Conservation (phyloP, 2,113 vertebrate species). For the Cnemophilus loriae region DNA sequence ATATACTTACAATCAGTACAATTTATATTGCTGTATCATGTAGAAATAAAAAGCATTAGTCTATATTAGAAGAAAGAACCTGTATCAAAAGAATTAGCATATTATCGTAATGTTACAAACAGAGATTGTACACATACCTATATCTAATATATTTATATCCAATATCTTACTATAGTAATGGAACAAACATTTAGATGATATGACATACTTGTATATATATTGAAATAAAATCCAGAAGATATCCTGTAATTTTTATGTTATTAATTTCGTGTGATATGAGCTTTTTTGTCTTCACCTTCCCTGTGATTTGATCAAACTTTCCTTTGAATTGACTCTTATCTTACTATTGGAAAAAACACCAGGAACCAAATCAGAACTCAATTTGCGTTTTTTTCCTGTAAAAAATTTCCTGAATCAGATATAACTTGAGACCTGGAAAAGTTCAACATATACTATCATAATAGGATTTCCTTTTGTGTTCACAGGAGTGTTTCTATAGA, state of each 20-base stretch:
- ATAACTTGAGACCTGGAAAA: background rate
- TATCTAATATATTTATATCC: background rate
- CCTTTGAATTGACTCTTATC: background rate
- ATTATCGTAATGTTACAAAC: background rate
- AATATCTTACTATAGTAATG: background rate
- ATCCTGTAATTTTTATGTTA: background rate
- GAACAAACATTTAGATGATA: background rate
- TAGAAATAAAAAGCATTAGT: background rate
- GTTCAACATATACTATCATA: background rate
- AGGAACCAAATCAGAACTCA: background rate
- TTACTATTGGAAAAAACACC: background rate
- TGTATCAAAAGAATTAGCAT: background rate
- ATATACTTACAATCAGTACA: background rate
- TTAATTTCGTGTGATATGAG: background rate
- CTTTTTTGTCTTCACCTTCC: background rate
- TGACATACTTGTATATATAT: background rate
- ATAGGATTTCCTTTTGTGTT: background rate
- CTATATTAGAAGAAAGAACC: background rate
- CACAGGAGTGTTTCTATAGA: background rate
- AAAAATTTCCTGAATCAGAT: background rate
- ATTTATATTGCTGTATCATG: background rate
- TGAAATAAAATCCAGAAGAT: background rate
- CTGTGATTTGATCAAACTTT: background rate
- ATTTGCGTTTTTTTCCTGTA: background rate
- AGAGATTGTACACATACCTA: background rate